Conservation (phyloP, 2,888 invertebrate genomes). For the Abrostola tripartita region DNA sequence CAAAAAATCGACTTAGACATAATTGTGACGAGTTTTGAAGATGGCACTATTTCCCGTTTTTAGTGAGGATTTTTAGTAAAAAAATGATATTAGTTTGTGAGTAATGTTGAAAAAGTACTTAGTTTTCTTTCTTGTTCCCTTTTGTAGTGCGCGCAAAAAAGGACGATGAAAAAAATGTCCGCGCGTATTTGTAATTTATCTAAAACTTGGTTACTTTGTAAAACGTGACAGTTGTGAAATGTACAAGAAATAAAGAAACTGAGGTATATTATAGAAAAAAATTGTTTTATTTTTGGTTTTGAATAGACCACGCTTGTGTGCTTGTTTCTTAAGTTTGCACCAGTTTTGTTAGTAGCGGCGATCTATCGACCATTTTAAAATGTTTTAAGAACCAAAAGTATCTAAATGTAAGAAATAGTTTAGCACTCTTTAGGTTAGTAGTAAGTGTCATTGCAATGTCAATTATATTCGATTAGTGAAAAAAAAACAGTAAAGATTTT, state of each 20-base stretch:
- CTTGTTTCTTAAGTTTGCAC: slow-evolving; percentile 79
- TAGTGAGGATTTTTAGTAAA: slow-evolving; percentile 68
- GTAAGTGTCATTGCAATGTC: slow-evolving; percentile 87
- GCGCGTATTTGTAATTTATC: slow-evolving; percentile 41
- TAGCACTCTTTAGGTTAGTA: slow-evolving; percentile 86
- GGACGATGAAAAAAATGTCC: slow-evolving; percentile 27
- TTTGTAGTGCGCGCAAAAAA: slow-evolving; percentile 36
- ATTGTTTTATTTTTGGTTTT: slow-evolving; percentile 79
- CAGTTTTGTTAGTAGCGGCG: slow-evolving; percentile 64
- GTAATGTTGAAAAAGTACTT: slow-evolving; percentile 57
- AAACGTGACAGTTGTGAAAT: slow-evolving; percentile 81
- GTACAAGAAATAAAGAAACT: slow-evolving; percentile 85
- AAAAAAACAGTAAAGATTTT: slow-evolving; percentile 82
- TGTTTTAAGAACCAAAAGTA: slow-evolving; percentile 79
- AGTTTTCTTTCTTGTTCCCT: slow-evolving; percentile 57
- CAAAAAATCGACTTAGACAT: slow-evolving; percentile 47
- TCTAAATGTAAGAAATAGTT: slow-evolving; percentile 82
- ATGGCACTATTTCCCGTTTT: slow-evolving; percentile 70
- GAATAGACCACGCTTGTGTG: slow-evolving; percentile 75
- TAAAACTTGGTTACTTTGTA: slow-evolving; percentile 73
- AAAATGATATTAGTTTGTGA: slow-evolving; percentile 73
- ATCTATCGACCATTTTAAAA: slow-evolving; percentile 65
- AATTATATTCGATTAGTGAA: slow-evolving; percentile 87
- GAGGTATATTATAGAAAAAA: slow-evolving; percentile 78
- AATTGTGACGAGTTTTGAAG: slow-evolving; percentile 65